Conservation (phyloP, 2,113 vertebrate species). For the Cyprinus carpio region DNA sequence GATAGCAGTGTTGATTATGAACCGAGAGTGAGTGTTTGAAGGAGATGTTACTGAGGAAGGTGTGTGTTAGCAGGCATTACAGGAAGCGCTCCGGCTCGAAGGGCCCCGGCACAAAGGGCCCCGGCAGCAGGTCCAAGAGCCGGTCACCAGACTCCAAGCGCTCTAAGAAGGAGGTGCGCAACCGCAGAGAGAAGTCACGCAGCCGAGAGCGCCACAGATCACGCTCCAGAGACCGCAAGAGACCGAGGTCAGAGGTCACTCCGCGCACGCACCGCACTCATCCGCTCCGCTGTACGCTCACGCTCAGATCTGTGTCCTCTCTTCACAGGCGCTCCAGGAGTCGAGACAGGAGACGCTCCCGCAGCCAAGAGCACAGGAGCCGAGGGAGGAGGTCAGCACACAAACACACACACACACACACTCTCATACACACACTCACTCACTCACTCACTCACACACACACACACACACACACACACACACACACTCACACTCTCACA, state of each 20-base stretch:
- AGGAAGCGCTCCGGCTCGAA: constrained; percentile 88
- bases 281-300: background rate
- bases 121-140: constrained; percentile 79
- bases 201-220: constrained; percentile 92
- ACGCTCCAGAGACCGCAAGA: constrained; percentile 90
- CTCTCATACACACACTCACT: too few species aligned
- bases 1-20: too few species aligned
- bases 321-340: constrained; percentile 85
- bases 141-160: constrained; percentile 91
- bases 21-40: too few species aligned
- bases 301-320: background rate
- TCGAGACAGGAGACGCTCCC: constrained; percentile 83
- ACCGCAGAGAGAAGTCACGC: constrained; percentile 82
- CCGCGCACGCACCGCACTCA: background rate
- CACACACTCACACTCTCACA: too few species aligned
- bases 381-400: constrained; percentile 81
- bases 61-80: constrained; percentile 81
- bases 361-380: constrained; percentile 86
- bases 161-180: constrained; percentile 85
- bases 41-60: too few species aligned
- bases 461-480: too few species aligned
- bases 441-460: too few species aligned
- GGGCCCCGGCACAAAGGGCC: too few species aligned
- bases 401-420: too few species aligned
- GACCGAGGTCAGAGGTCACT: constrained; percentile 76